Base-by-base conservation (phyloP, 1,140 invertebrate genomes). In the Drosophila dunni region DNA sequence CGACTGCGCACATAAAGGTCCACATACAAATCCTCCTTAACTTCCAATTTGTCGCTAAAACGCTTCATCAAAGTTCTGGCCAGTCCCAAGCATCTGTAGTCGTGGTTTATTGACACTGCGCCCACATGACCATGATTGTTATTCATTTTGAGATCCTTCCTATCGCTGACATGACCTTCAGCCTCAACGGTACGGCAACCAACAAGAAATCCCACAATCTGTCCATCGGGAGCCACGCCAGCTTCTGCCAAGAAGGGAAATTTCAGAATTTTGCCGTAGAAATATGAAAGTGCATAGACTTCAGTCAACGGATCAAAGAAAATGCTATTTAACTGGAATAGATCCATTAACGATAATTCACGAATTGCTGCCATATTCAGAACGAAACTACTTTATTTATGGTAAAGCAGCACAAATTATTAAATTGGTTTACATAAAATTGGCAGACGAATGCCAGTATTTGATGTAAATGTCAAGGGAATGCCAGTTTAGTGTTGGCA, bases 271-370 rank as follows among this genome's bases (percentile, higher is more conserved):
- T 61, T 83, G 0, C 40, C 38, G 0, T 71, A 3, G 5, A 71
- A 7, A 2, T 75, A 83, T 0, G 29, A 7, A 6, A 76, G 34
- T 7, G 42, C 3, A 33, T 71, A 83, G 2, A 79, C 75, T 15
- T 63, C 80, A 2, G 73, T 78, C 34, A 79, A 6, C 0, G 65
- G 58, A 62, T 82, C 80, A 1, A 82, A 33, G 2, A 48, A 17
- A 29, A 82, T 70, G 9, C 61, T 44, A 20, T 82, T 82, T 7
- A 82, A 67, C 44, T 46, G 61, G 9, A 83, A 83, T 3, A 82
- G 29, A 45, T 82, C 80, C 2, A 67, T 50, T 0, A 83, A 48
- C 0, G n/a, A 20, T 0, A 82, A 75, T 7, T 57, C 34, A 0
- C 80, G 71, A 6, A 58, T 5, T 13, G 61, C 36, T 36, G 62